Conservation (phyloP, 2,113 vertebrate species). For the Fulica atra region DNA sequence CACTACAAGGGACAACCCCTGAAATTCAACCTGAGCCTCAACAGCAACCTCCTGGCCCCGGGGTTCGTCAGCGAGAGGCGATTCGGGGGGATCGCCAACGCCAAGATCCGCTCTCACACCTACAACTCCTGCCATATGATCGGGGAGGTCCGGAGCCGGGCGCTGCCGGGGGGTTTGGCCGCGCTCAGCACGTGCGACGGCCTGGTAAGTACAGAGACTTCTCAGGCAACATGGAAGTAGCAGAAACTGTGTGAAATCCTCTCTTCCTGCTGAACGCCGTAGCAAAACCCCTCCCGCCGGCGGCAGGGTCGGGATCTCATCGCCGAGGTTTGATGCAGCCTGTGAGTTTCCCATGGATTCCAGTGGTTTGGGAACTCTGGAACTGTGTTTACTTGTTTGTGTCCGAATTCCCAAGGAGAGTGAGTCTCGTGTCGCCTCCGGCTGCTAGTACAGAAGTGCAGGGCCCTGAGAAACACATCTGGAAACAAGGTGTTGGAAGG, state of each 20-base stretch:
- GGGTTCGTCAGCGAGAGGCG: slow-evolving; percentile 87
- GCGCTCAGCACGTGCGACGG: slow-evolving; percentile 91
- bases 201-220: slow-evolving; percentile 80
- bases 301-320: not conserved
- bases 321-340: not conserved
- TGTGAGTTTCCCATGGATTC: not conserved
- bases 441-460: fast-evolving
- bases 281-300: not conserved
- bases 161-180: slow-evolving; percentile 74
- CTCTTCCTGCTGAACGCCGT: not conserved
- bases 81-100: slow-evolving; percentile 73
- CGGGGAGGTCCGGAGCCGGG: slow-evolving; percentile 82
- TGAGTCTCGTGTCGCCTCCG: fast-evolving
- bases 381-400: not conserved
- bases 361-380: not conserved
- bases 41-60: slow-evolving; percentile 83
- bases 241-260: too few species aligned
- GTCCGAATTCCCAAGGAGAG: not conserved
- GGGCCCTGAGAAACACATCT: not conserved
- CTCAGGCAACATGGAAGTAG: fast-evolving
- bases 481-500: fast-evolving
- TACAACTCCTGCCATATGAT: slow-evolving; percentile 84
- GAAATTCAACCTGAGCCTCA: slow-evolving; percentile 88
- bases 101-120: slow-evolving; percentile 57
- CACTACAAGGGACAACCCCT: slow-evolving; percentile 77